Evolutionary conservation across 2,888 invertebrate genomes (phyloP).

Genomic region (Papilio protenor): DNA sequence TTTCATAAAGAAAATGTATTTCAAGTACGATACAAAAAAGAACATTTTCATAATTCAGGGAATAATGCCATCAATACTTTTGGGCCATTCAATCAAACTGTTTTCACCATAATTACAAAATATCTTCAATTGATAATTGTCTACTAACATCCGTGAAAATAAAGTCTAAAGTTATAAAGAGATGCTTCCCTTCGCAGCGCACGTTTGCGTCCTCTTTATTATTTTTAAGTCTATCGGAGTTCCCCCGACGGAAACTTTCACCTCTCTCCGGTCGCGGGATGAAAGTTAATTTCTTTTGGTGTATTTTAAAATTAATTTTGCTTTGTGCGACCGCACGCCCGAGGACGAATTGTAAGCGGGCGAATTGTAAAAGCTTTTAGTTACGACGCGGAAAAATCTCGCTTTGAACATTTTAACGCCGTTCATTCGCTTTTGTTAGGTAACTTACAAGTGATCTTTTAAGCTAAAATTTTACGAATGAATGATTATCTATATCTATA

Average conservation of each 20-base stretch:
- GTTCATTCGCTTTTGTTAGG: conserved; percentile 56
- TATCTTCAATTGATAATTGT: not conserved
- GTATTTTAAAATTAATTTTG: conserved; percentile 83
- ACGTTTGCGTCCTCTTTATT: conserved; percentile 73
- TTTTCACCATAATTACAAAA: not conserved
- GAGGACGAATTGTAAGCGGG: conserved; percentile 73
- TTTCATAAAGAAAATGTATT: no score
- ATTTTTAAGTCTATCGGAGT: conserved; percentile 78
- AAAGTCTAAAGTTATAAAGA: conserved; percentile 59
- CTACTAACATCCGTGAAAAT: conserved; percentile 47
- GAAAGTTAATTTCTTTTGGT: conserved; percentile 84
- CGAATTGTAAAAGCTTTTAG: conserved; percentile 75
- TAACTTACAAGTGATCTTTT: conserved; percentile 39
- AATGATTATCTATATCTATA: not conserved
- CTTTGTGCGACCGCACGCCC: conserved; percentile 78
- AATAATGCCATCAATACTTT: no score
- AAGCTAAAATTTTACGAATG: conserved; percentile 1
- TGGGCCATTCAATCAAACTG: not conserved
- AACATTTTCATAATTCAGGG: no score
- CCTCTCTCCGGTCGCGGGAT: conserved; percentile 67
- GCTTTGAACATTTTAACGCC: conserved; percentile 65
- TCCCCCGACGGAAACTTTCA: conserved; percentile 77
- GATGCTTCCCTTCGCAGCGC: conserved; percentile 58
- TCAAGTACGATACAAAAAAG: no score
- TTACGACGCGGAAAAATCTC: conserved; percentile 69